These are phyloP conservation scores for Isurus oxyrinchus DNA, from an alignment of 2,113 vertebrate genomes.

Conservation along the genomic window DNA sequence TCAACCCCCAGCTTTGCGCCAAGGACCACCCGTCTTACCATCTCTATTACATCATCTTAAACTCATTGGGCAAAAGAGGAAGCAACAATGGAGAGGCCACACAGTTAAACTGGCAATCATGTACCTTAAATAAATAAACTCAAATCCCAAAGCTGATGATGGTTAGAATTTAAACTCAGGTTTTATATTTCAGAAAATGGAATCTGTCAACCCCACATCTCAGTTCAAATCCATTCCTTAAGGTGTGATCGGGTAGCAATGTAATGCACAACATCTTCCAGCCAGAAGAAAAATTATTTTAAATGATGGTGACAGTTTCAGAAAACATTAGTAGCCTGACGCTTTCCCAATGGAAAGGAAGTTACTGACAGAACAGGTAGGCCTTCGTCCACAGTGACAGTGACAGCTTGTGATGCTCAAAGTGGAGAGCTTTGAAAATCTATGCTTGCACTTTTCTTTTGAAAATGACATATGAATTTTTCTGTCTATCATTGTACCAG, in stretches of 20 bases:
- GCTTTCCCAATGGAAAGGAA: neutral
- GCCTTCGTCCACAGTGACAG: neutral
- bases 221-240: neutral
- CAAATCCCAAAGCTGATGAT: neutral
- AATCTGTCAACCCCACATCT: neutral
- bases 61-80: neutral
- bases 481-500: too few relatives aligned
- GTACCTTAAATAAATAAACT: neutral
- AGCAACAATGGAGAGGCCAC: neutral
- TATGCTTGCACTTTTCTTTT: neutral
- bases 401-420: neutral
- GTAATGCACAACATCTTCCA: neutral
- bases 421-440: neutral
- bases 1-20: neutral
- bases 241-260: neutral
- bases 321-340: neutral
- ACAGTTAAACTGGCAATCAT: neutral
- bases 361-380: neutral
- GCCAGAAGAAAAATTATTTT: neutral
- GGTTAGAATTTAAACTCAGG: neutral
- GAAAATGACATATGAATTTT: neutral
- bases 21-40: neutral
- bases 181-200: neutral
- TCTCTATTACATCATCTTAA: neutral
- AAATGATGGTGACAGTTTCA: neutral